Evolutionary conservation across 2,113 vertebrate genomes (phyloP).

Genomic region (Pica pica): DNA sequence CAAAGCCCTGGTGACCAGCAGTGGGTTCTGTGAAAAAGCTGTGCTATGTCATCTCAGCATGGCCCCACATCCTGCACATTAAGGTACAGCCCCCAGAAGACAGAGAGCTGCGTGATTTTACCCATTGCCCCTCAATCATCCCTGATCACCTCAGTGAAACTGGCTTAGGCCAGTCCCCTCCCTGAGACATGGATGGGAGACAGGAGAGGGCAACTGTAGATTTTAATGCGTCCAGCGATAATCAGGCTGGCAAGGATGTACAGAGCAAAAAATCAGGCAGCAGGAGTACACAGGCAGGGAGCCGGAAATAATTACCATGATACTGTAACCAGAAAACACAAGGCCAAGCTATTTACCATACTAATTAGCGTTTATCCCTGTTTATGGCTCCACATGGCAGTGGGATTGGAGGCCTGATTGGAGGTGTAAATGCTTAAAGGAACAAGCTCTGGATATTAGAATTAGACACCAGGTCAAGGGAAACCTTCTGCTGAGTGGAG

Average conservation of each 20-base stretch:
- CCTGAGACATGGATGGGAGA: neutral
- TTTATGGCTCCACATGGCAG: slow-evolving; percentile 49
- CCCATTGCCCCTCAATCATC: neutral
- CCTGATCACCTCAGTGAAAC: neutral
- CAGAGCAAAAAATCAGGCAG: slow-evolving; percentile 39
- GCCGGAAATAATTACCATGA: slow-evolving; percentile 52
- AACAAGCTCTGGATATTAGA: neutral
- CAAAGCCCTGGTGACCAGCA: neutral
- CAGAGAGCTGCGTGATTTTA: neutral
- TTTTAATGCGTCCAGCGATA: neutral
- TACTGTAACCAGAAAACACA: slow-evolving; percentile 64
- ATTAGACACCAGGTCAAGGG: neutral
- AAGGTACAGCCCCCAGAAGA: neutral
- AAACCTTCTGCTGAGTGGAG: neutral
- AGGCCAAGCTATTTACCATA: slow-evolving; percentile 60
- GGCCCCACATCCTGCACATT: neutral
- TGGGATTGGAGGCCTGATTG: slow-evolving; percentile 4
- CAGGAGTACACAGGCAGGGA: slow-evolving; percentile 39
- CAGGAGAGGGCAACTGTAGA: neutral
- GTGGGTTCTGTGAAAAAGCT: neutral
- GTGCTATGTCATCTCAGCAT: neutral
- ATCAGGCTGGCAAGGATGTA: slow-evolving; percentile 39
- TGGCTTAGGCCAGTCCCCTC: neutral
- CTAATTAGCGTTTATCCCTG: slow-evolving; percentile 66
- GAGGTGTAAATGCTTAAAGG: slow-evolving; percentile 35